Evolutionary conservation across 2,797 vertebrate genomes (phyloP), one percentile per base, ranked within the genome.

Genomic region (Molossus alvarezi): DNA sequence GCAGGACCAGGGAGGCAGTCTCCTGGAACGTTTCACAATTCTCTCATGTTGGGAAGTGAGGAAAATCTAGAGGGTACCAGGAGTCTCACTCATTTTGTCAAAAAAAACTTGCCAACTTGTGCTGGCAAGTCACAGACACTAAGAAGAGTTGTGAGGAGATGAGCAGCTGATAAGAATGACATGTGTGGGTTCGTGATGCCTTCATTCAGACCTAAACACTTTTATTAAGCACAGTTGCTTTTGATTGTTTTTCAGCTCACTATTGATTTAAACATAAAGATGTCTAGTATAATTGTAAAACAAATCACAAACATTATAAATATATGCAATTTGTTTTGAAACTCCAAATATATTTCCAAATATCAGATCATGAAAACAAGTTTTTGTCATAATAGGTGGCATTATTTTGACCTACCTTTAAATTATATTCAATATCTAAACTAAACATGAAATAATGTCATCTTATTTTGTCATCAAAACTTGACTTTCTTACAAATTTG

Each of bases 371-470:
- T 67, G 27, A 86, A 94, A 45, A 18, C 57, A 71, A 37, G 33
- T 18, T 90, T 90, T 88, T 75, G 57, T 37, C 60, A 37, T n/a
- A 53, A 73, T 23, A 64, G 9, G 6, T 17, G 73, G 9, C 37
- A 3, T 76, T 58, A 76, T 88, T 83, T 91, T 10, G 85, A 75
- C 17, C 53, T 65, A 48, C 18, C 17, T 88, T 71, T 93, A 91
- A 89, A 58, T 76, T 88, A 79, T 4, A 89, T 13, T 67, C 45
- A 57, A 0, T n/a, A n/a, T 64, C 41, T 89, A 86, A 83, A 77
- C 20, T 25, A 82, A 57, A 23, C 9, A 29, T 23, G 33, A 80
- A 83, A 27, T 77, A 89, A 72, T 57, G 45, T 82, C 25, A 25
- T 18, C 2, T 67, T n/a, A 76, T 83, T 95, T 80, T 60, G 14